These are phyloP conservation scores for Alsophila aescularia DNA, from an alignment of 2,888 invertebrate genomes.

Conservation along the genomic window DNA sequence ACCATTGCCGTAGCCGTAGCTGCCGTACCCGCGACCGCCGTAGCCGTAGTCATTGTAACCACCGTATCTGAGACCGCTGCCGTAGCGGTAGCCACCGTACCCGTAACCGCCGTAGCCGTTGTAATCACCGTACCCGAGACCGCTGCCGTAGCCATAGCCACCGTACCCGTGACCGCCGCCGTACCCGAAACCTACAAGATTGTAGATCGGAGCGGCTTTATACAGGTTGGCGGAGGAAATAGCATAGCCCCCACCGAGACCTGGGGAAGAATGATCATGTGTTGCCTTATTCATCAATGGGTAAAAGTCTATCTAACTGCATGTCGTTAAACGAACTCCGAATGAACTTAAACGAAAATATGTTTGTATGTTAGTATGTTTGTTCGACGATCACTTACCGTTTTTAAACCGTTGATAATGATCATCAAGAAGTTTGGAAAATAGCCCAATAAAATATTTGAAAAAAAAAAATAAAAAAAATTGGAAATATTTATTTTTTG, in stretches of 20 bases:
- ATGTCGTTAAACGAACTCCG: no score
- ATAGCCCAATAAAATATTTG: no score
- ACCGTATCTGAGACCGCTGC: slow-evolving; percentile 36
- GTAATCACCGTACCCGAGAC: slow-evolving; percentile 38
- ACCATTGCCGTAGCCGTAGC: slow-evolving; percentile 22
- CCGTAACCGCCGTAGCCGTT: slow-evolving; percentile 38
- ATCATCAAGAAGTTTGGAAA: no score
- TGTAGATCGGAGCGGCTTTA: slow-evolving; percentile 66
- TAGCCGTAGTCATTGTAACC: slow-evolving; percentile 40
- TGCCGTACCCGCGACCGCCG: slow-evolving; percentile 12
- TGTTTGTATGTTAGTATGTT: no score
- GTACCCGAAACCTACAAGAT: slow-evolving; percentile 20
- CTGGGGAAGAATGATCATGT: not conserved
- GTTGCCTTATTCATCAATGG: no score
- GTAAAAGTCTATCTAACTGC: no score
- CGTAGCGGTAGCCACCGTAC: no score
- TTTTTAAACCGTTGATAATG: no score
- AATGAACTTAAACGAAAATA: no score
- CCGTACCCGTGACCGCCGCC: slow-evolving; percentile 40
- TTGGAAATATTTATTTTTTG: no score
- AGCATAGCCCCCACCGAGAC: slow-evolving; percentile 33
- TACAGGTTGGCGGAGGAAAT: slow-evolving; percentile 65
- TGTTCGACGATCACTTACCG: no score
- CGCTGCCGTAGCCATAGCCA: slow-evolving; percentile 32
- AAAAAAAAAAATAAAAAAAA: no score